Evolutionary conservation across 2,113 vertebrate species (phyloP).

Genomic region (Daboia siamensis): DNA sequence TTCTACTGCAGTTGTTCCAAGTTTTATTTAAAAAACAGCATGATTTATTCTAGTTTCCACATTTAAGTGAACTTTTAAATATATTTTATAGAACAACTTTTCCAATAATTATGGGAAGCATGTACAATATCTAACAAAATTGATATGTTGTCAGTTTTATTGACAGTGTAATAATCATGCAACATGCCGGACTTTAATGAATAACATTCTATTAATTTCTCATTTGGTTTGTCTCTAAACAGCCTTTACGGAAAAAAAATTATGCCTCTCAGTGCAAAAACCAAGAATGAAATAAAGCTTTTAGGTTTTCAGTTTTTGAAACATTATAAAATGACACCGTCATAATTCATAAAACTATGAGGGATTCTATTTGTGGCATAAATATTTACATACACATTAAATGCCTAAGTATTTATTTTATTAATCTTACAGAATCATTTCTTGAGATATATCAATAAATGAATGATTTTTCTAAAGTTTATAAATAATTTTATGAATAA

Average conservation of each 20-base stretch:
- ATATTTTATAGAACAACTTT: background rate
- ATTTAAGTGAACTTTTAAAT: background rate
- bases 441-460: slow-evolving; percentile 8
- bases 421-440: background rate
- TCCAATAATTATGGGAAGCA: background rate
- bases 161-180: background rate
- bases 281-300: background rate
- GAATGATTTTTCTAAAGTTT: background rate
- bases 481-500: slow-evolving; percentile 16
- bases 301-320: background rate
- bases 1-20: background rate
- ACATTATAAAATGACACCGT: background rate
- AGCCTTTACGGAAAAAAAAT: background rate
- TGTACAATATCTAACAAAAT: background rate
- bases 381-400: slow-evolving; percentile 3
- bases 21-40: background rate
- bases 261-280: background rate
- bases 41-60: background rate
- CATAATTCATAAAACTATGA: slow-evolving; percentile 4
- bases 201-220: background rate
- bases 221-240: background rate
- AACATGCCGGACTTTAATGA: background rate
- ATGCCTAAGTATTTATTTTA: slow-evolving; percentile 3
- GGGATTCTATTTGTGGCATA: background rate
- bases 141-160: background rate